Evolutionary conservation across 2,797 vertebrate species (phyloP).

Genomic region (Acanthurus leucopareius): DNA sequence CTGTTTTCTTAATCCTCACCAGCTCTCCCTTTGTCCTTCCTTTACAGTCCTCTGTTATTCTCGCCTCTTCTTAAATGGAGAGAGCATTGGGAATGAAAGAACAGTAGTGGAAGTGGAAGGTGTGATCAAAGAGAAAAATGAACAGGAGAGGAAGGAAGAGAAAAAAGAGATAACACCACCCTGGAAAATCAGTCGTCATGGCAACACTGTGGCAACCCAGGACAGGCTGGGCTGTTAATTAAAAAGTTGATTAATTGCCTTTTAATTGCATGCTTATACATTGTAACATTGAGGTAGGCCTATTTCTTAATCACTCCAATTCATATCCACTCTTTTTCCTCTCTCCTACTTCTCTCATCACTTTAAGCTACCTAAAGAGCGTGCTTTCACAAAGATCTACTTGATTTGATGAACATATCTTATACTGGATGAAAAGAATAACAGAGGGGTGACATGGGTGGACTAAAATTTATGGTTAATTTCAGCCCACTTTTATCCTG

Average conservation of each 20-base stretch:
- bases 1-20: conserved; percentile 47
- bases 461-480: conserved; percentile 17
- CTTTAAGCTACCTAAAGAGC: conserved; percentile 30
- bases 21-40: conserved; percentile 11
- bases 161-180: conserved; percentile 48
- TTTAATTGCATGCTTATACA: conserved; percentile 76
- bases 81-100: conserved; percentile 12
- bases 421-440: conserved; percentile 25
- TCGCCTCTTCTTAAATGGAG: conserved; percentile 21
- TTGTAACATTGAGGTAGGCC: conserved; percentile 58
- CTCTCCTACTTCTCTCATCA: conserved; percentile 6
- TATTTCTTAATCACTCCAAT: conserved; percentile 59
- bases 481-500: conserved; percentile 1
- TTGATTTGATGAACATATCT: conserved; percentile 51
- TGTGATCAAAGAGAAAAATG: conserved; percentile 56
- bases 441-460: background rate
- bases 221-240: conserved; percentile 72
- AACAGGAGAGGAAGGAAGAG: conserved; percentile 45
- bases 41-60: conserved; percentile 23
- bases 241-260: conserved; percentile 82
- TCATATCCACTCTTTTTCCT: conserved; percentile 16
- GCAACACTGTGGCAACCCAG: conserved; percentile 72
- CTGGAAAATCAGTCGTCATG: conserved; percentile 72
- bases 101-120: conserved; percentile 38
- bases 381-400: conserved; percentile 29